phyloP scores from a whole-genome alignment of 2,113 vertebrate genomes.

The Actinemys pallida region DNA sequence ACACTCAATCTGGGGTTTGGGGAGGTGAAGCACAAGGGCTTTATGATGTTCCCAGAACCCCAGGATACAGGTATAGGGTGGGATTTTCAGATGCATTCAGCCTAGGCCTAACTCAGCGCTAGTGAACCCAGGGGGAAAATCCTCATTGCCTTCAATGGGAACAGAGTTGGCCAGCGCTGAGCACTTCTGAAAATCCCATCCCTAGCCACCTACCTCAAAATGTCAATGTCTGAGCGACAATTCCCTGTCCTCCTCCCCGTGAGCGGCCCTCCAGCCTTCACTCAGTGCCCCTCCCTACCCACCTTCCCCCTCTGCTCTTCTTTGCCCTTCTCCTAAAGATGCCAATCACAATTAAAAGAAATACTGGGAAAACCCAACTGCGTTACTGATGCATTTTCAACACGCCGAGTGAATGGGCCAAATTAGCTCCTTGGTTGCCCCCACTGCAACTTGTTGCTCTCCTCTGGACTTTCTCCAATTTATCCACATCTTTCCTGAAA shows the following conservation, averaged over 20 bases:
- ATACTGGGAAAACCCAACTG: neutral
- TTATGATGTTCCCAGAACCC: neutral
- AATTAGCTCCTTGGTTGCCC: neutral
- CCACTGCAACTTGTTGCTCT: neutral
- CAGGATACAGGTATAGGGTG: fast-evolving
- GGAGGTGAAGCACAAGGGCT: neutral
- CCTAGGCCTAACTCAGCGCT: neutral
- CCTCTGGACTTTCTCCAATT: no score
- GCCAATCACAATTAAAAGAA: neutral
- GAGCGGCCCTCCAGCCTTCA: fast-evolving
- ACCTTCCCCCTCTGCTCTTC: neutral
- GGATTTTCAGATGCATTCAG: neutral
- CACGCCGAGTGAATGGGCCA: neutral
- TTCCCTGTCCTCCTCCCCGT: fast-evolving
- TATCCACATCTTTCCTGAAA: neutral
- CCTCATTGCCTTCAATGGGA: neutral
- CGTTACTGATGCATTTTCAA: neutral
- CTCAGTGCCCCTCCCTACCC: fast-evolving
- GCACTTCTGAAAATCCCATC: neutral
- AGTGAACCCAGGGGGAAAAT: neutral
- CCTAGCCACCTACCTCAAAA: neutral
- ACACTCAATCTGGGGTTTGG: fast-evolving
- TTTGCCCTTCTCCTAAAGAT: neutral
- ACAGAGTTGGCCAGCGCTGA: neutral
- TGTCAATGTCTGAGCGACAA: neutral